A percentile compares a stretch with the other conserved stretches of the same genome.
phyloP scores from a whole-genome alignment of 2,888 invertebrate species.

The Meliscaeva auricollis region DNA sequence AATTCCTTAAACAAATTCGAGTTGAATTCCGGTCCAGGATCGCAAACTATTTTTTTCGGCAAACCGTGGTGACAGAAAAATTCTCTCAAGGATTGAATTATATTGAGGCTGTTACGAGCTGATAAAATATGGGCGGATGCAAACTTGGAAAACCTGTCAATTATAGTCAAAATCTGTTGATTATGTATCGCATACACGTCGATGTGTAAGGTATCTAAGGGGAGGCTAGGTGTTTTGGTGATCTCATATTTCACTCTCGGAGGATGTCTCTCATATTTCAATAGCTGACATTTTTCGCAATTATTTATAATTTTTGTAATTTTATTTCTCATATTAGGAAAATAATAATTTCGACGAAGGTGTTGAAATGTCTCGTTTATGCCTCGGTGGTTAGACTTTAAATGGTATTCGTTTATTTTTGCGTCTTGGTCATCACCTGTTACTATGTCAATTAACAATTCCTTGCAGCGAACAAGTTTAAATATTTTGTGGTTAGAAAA shows the following conservation, averaged over 20 bases:
- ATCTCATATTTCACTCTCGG: conserved; percentile 64
- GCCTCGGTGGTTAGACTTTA: conserved; percentile 72
- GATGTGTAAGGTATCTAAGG: conserved; percentile 71
- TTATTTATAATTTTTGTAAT: conserved; percentile 74
- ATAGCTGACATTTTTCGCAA: conserved; percentile 56
- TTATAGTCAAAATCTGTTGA: conserved; percentile 60
- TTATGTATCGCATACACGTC: conserved; percentile 71
- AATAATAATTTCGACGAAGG: conserved; percentile 69
- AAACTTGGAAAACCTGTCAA: conserved; percentile 66
- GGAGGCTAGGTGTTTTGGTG: conserved; percentile 54
- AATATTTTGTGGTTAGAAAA: conserved; percentile 36
- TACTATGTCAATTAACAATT: background rate
- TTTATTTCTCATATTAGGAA: conserved; percentile 71
- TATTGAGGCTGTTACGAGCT: conserved; percentile 60
- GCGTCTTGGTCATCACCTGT: conserved; percentile 69
- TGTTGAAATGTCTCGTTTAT: conserved; percentile 72
- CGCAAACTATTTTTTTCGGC: conserved; percentile 64
- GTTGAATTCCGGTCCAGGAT: conserved; percentile 70
- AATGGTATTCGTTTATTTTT: conserved; percentile 71
- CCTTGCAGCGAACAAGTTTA: conserved; percentile 31
- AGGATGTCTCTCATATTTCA: conserved; percentile 72
- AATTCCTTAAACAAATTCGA: too few relatives aligned
- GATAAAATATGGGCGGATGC: conserved; percentile 55
- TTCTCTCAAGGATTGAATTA: conserved; percentile 57
- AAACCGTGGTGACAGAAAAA: conserved; percentile 60